Conservation (phyloP, 2,113 vertebrate genomes). For the Nyctereutes procyonoides region DNA sequence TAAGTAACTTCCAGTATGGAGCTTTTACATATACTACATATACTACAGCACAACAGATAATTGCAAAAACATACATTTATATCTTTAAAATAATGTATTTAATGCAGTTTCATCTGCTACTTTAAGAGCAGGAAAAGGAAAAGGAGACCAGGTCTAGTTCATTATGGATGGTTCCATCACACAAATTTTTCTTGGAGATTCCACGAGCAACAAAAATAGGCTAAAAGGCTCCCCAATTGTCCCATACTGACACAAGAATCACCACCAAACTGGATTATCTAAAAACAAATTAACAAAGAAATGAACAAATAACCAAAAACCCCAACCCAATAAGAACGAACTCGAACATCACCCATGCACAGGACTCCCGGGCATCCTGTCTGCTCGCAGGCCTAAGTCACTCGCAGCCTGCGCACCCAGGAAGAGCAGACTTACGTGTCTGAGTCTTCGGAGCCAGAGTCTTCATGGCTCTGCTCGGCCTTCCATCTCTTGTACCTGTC, state of each 20-base stretch:
- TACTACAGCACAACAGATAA: neutral
- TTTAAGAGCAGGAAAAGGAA: neutral
- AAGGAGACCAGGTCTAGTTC: neutral
- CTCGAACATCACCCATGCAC: neutral
- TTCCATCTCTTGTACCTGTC: slow-evolving; percentile 98
- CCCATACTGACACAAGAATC: neutral
- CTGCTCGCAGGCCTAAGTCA: neutral
- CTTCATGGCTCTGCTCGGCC: slow-evolving; percentile 91
- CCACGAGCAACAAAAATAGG: neutral
- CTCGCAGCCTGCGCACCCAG: rapidly evolving
- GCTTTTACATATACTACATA: neutral
- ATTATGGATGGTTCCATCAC: rapidly evolving
- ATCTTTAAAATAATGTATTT: too few relatives aligned
- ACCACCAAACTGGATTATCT: neutral
- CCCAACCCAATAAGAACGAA: neutral
- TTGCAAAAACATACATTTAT: neutral
- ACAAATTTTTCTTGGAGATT: too few relatives aligned
- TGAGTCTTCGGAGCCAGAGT: slow-evolving; percentile 95
- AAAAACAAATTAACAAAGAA: neutral
- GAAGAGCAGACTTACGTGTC: slow-evolving; percentile 90
- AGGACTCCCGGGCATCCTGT: neutral
- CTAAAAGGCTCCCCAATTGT: neutral
- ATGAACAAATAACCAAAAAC: neutral
- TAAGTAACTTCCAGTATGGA: neutral
- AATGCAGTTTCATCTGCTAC: neutral